Conservation (phyloP, 2,888 invertebrate species). For the Lasioglossum marginatum region DNA sequence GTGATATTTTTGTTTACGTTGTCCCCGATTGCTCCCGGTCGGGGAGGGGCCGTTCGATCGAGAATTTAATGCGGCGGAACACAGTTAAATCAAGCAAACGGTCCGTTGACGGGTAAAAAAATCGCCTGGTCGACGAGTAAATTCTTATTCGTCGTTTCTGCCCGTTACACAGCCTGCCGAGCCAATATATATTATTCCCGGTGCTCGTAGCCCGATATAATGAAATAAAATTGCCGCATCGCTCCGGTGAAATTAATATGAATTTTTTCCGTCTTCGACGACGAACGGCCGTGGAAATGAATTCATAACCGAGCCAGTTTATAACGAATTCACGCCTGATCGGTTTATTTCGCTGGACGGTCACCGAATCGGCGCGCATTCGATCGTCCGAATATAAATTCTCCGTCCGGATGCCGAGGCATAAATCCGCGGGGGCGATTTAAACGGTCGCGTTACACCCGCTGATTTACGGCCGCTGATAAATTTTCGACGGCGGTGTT, state of each 20-base stretch:
- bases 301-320: slow-evolving; percentile 47
- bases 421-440: slow-evolving; percentile 40
- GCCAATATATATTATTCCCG: not conserved
- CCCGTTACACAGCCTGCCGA: not conserved
- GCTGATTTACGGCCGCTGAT: slow-evolving; percentile 50
- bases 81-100: slow-evolving; percentile 8
- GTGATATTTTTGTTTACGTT: not conserved
- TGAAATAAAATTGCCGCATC: slow-evolving; percentile 25
- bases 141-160: slow-evolving; percentile 14
- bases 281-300: slow-evolving; percentile 8
- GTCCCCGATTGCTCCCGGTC: not conserved
- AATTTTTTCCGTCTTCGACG: slow-evolving; percentile 13
- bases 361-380: slow-evolving; percentile 21
- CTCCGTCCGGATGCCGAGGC: slow-evolving; percentile 32
- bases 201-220: slow-evolving; percentile 2
- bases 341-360: slow-evolving; percentile 47
- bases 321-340: slow-evolving; percentile 59
- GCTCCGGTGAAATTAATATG: slow-evolving; percentile 41
- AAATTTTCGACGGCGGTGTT: slow-evolving; percentile 24
- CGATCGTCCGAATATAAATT: slow-evolving; percentile 52
- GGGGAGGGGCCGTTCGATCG: not conserved
- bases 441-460: slow-evolving; percentile 32
- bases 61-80: not conserved
- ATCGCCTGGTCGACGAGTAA: not conserved
- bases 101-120: not conserved